Conservation (phyloP, 2,888 invertebrate species). For the Hypolimnas misippus region DNA sequence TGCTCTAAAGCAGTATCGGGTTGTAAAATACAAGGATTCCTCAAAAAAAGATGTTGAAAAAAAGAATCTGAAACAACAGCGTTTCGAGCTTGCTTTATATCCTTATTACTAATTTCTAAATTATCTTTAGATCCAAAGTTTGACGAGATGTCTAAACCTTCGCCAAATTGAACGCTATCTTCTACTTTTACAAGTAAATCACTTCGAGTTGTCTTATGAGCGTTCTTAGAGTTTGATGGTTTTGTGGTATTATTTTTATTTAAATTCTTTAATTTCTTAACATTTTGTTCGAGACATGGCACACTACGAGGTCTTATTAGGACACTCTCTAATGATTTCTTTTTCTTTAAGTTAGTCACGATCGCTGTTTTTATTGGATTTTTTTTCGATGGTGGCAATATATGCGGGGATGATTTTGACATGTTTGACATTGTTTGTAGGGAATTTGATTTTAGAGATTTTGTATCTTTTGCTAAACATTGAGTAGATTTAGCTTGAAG, state of each 20-base stretch:
- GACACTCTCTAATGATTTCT: slow-evolving; percentile 66
- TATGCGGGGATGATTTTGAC: slow-evolving; percentile 67
- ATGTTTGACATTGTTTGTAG: slow-evolving; percentile 56
- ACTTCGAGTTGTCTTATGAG: slow-evolving; percentile 36
- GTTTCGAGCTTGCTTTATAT: slow-evolving; percentile 84
- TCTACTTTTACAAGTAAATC: slow-evolving; percentile 52
- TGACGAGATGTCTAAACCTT: slow-evolving; percentile 68
- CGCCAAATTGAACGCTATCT: slow-evolving; percentile 66
- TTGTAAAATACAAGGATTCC: slow-evolving; percentile 64
- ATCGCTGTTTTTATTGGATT: slow-evolving; percentile 67
- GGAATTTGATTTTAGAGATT: slow-evolving; percentile 49
- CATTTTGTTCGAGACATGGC: slow-evolving; percentile 67
- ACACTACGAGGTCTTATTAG: slow-evolving; percentile 62
- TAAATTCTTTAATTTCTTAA: slow-evolving; percentile 64
- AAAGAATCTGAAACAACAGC: slow-evolving; percentile 86
- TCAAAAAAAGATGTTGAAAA: slow-evolving; percentile 88
- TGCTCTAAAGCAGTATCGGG: slow-evolving; percentile 62
- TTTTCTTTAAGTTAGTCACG: slow-evolving; percentile 73
- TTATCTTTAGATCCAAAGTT: slow-evolving; percentile 62
- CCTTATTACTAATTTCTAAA: slow-evolving; percentile 61
- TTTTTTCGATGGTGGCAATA: slow-evolving; percentile 56
- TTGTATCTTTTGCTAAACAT: slow-evolving; percentile 55
- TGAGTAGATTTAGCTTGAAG: slow-evolving; percentile 65
- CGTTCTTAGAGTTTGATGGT: slow-evolving; percentile 57
- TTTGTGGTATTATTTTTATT: slow-evolving; percentile 50